These are phyloP conservation scores for Ophion ventricosus DNA, from an alignment of 2,888 invertebrate species.

Conservation along the genomic window DNA sequence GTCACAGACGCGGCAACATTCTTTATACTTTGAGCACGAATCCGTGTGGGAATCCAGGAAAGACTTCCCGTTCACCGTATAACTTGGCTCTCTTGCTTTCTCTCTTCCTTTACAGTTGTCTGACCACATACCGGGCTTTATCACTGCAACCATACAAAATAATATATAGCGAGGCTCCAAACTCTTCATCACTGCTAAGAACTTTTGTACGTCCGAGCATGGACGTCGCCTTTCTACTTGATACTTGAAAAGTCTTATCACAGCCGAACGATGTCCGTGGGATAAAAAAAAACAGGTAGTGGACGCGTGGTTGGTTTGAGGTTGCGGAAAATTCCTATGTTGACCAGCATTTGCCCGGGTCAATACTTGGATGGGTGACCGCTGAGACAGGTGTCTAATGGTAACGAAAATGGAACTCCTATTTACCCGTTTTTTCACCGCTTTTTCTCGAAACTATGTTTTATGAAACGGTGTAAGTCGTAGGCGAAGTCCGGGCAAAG, in stretches of 20 bases:
- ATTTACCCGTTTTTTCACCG: neutral
- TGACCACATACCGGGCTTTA: constrained; percentile 59
- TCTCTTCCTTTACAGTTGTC: constrained; percentile 57
- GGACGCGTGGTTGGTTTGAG: too few relatives aligned
- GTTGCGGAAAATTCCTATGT: too few relatives aligned
- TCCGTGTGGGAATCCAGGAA: constrained; percentile 61
- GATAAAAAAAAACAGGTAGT: neutral
- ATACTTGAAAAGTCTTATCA: neutral
- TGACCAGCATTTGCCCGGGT: neutral
- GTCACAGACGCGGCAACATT: constrained; percentile 37
- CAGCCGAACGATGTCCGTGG: neutral
- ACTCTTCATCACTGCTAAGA: constrained; percentile 26
- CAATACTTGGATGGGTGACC: neutral
- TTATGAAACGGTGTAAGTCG: neutral
- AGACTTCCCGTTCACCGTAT: constrained; percentile 39
- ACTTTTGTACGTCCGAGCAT: constrained; percentile 38
- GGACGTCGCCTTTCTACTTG: constrained; percentile 35
- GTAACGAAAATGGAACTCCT: neutral
- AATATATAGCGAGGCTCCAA: neutral
- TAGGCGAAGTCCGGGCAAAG: too few relatives aligned
- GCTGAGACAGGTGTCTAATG: neutral
- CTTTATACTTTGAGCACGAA: constrained; percentile 64
- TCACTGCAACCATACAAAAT: constrained; percentile 18
- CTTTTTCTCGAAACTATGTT: neutral
- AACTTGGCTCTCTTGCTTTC: constrained; percentile 35